A percentile compares a stretch with the other conserved stretches of the same genome.
phyloP scores from a whole-genome alignment of 2,888 invertebrate species.

The Tetragonisca angustula region DNA sequence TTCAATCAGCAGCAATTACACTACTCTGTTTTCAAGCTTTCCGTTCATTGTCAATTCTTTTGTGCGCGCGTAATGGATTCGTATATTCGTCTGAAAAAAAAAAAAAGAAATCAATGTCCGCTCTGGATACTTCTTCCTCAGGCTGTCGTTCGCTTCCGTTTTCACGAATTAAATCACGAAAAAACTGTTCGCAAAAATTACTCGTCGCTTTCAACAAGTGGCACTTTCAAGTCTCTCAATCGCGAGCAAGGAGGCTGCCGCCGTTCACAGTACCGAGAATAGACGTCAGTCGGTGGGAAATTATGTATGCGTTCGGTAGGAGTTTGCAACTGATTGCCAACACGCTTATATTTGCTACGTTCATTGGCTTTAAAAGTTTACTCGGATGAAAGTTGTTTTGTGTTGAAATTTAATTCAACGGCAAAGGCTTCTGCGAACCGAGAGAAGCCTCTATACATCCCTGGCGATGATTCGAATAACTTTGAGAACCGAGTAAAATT shows the following conservation, averaged over 20 bases:
- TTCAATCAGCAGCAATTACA: constrained; percentile 31
- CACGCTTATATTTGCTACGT: constrained; percentile 11
- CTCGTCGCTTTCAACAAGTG: background rate
- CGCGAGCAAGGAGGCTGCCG: background rate
- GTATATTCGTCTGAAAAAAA: constrained; percentile 33
- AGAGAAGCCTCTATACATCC: too few species aligned
- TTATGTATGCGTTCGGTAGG: background rate
- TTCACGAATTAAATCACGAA: background rate
- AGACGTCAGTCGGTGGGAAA: background rate
- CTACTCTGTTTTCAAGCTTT: background rate
- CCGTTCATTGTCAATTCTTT: constrained; percentile 34
- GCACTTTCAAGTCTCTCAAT: background rate
- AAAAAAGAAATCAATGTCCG: constrained; percentile 16
- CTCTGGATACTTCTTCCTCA: background rate
- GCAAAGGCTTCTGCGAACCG: background rate
- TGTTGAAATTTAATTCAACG: constrained; percentile 4
- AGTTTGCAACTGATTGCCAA: constrained; percentile 17
- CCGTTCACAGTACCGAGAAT: too few species aligned
- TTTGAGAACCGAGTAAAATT: background rate
- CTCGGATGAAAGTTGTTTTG: constrained; percentile 4
- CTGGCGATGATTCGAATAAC: background rate
- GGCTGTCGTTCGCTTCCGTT: background rate
- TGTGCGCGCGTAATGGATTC: constrained; percentile 25
- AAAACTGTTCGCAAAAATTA: background rate
- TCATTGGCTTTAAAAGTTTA: constrained; percentile 13